phyloP scores from a whole-genome alignment of 2,888 invertebrate genomes.

The Dryobota labecula region DNA sequence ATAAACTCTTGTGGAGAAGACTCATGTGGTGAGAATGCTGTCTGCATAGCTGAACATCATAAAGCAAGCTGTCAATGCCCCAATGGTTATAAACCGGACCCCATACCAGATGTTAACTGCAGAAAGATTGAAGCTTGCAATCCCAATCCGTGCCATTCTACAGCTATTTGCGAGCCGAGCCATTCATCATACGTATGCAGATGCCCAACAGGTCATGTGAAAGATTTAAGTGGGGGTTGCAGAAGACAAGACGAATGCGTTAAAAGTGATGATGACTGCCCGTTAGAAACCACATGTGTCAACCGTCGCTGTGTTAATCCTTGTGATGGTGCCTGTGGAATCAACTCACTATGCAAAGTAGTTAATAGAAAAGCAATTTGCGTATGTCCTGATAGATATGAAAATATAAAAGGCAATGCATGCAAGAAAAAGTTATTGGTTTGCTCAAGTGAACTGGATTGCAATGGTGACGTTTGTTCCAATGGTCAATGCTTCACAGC shows the following conservation, averaged over 20 bases:
- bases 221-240: slow-evolving; percentile 95
- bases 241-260: slow-evolving; percentile 94
- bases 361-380: slow-evolving; percentile 94
- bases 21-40: slow-evolving; percentile 96
- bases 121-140: slow-evolving; percentile 93
- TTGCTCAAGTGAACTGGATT: slow-evolving; percentile 94
- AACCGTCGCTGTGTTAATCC: slow-evolving; percentile 94
- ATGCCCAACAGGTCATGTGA: slow-evolving; percentile 94
- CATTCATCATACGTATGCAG: slow-evolving; percentile 93
- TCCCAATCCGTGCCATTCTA: slow-evolving; percentile 95
- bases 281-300: slow-evolving; percentile 93
- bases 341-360: slow-evolving; percentile 95
- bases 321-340: slow-evolving; percentile 95
- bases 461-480: slow-evolving; percentile 94
- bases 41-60: slow-evolving; percentile 96
- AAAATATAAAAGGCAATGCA: slow-evolving; percentile 91
- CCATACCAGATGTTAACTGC: slow-evolving; percentile 96
- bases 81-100: slow-evolving; percentile 95
- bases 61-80: slow-evolving; percentile 96
- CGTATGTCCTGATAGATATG: slow-evolving; percentile 94
- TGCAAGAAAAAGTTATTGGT: slow-evolving; percentile 93
- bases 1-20: slow-evolving; percentile 95
- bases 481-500: slow-evolving; percentile 96
- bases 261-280: slow-evolving; percentile 94
- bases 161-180: slow-evolving; percentile 94